phyloP scores from a whole-genome alignment of 2,888 invertebrate species.

The Phrixothrix hirtus region DNA sequence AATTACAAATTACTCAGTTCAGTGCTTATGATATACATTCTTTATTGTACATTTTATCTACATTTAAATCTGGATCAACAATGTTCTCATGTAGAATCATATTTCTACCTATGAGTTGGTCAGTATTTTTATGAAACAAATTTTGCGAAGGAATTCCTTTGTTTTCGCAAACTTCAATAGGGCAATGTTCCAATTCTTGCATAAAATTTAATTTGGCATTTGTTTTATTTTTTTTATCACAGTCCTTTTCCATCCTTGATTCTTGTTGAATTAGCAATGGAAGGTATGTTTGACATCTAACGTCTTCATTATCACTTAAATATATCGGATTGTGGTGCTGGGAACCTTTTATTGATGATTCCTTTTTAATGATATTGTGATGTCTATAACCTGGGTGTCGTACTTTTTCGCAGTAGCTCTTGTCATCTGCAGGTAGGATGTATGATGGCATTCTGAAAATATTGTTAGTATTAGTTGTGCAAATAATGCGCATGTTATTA shows the following conservation, averaged over 20 bases:
- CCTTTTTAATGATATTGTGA: conserved; percentile 31
- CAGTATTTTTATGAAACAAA: conserved; percentile 17
- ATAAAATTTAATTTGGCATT: conserved; percentile 35
- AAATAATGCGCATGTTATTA: too few relatives aligned
- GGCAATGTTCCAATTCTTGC: conserved; percentile 14
- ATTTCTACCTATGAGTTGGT: conserved; percentile 14
- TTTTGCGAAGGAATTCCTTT: not conserved
- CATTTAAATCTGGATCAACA: conserved; percentile 2
- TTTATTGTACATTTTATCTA: conserved; percentile 18
- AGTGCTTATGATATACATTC: conserved; percentile 14
- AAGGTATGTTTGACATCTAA: conserved; percentile 31
- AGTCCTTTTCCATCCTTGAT: conserved; percentile 13
- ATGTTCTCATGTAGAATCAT: conserved; percentile 9
- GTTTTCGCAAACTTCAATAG: conserved; percentile 3
- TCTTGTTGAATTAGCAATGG: conserved; percentile 37
- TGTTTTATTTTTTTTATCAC: conserved; percentile 38
- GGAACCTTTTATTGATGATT: conserved; percentile 24
- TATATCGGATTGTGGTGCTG: conserved; percentile 34
- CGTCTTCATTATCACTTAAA: conserved; percentile 25
- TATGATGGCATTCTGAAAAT: conserved; percentile 26
- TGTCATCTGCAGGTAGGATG: conserved; percentile 26
- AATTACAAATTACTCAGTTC: not conserved
- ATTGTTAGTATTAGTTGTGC: too few relatives aligned
- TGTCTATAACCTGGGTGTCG: conserved; percentile 28
- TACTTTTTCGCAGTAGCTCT: too few relatives aligned